A percentile compares a stretch with the other conserved stretches of the same genome.
These are phyloP conservation scores for Herpetotheres cachinnans DNA, from an alignment of 2,113 vertebrate genomes.

Conservation along the genomic window DNA sequence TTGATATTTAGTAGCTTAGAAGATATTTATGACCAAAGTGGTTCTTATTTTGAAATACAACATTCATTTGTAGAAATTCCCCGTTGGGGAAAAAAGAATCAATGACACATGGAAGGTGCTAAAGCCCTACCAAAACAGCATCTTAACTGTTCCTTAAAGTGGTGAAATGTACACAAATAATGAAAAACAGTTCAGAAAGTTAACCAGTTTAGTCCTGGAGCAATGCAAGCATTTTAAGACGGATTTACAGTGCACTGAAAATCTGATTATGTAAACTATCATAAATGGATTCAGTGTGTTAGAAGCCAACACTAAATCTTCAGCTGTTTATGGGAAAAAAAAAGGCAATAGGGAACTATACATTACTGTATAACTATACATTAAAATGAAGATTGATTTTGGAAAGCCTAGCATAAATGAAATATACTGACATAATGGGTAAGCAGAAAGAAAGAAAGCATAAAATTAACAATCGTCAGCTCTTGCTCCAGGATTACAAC, in stretches of 20 bases:
- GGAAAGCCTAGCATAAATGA: not conserved
- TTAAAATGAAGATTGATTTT: constrained; percentile 52
- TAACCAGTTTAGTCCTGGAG: constrained; percentile 15
- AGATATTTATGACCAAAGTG: not conserved
- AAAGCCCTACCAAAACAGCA: not conserved
- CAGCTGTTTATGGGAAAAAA: constrained; percentile 22
- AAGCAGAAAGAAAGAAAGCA: constrained; percentile 33
- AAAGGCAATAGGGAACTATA: constrained; percentile 9
- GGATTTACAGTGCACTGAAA: constrained; percentile 42
- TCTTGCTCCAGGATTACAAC: not conserved
- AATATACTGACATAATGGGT: constrained; percentile 48
- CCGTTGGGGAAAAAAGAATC: not conserved
- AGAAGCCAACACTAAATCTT: constrained; percentile 50
- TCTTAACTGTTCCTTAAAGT: not conserved
- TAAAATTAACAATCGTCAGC: constrained; percentile 41
- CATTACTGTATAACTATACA: constrained; percentile 16
- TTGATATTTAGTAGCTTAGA: not conserved
- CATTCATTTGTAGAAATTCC: not conserved
- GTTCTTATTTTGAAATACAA: constrained; percentile 23
- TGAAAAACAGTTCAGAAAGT: constrained; percentile 5
- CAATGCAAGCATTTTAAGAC: constrained; percentile 12
- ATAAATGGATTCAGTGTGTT: constrained; percentile 42
- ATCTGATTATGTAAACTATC: constrained; percentile 44
- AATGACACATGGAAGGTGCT: not conserved
- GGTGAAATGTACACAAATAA: not conserved